Base-by-base conservation (phyloP, 2,113 vertebrate genomes). In the Sylvia atricapilla region DNA sequence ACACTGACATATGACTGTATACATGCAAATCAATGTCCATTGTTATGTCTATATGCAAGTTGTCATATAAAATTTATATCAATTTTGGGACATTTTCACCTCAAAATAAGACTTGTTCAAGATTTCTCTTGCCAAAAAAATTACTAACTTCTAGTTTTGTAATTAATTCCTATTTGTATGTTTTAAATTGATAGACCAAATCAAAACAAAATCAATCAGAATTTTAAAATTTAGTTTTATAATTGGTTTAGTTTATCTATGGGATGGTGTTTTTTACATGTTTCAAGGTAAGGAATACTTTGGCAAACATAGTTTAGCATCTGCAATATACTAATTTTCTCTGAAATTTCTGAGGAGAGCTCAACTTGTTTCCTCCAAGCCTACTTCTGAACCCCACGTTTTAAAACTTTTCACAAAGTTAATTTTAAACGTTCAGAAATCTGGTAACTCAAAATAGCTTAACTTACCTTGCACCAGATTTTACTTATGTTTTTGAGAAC, bases 191-290 rank as follows among this genome's bases (percentile, higher is more conserved):
- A 23, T 44, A 53, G 16, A 5, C 24, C 15, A 3, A 49, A 75
- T 56, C 4, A 80, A 84, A 89, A 53, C 7, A 14, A 6, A 82
- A 83, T 49, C 7, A 6, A 60, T 37, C 6, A 31, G 0, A 0
- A 58, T 56, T 55, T 63, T 13, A 5, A 1, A 44, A 46, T 49
- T 10, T 76, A 15, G 1, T 41, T 46, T 50, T 66, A 6, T 31
- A 43, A n/a, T 56, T 59, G 24, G 1, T 23, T 31, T 50, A 17
- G 3, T 56, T 79, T 62, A 20, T 44, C 5, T 53, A 2, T 9
- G 1, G 2, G 2, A 2, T 1, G 1, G 0, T 20, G 4, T 49
- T 82, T 60, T 33, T 43, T 15, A 41, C 44, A 22, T 37, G 44
- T 74, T 88, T 55, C 20, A 74, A 78, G 17, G 6, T 68, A 43